These are phyloP conservation scores for Pristis pectinata DNA, from an alignment of 2,797 vertebrate genomes.

Conservation along the genomic window DNA sequence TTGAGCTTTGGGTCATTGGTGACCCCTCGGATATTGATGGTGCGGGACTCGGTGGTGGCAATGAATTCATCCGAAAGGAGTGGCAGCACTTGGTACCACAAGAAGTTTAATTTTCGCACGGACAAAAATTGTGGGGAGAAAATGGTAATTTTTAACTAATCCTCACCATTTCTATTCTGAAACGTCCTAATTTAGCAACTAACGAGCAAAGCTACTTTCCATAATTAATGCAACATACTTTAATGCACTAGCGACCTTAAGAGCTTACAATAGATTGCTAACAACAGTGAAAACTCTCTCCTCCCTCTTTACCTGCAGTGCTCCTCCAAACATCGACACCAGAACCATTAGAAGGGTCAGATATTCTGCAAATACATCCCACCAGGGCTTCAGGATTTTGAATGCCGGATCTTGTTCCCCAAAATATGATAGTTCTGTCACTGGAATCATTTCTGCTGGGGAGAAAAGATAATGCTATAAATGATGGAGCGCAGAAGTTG, in stretches of 20 bases:
- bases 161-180: neutral
- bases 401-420: slow-evolving; percentile 41
- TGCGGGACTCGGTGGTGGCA: too few relatives aligned
- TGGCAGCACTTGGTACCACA: neutral
- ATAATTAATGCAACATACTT: neutral
- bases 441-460: slow-evolving; percentile 35
- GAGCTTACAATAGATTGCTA: neutral
- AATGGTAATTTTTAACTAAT: neutral
- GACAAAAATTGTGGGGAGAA: neutral
- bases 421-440: slow-evolving; percentile 38
- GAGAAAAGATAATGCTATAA: neutral
- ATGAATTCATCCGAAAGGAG: neutral
- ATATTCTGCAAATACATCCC: slow-evolving; percentile 39
- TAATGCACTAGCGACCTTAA: neutral
- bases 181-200: neutral
- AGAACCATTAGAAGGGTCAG: slow-evolving; percentile 40
- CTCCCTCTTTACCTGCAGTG: slow-evolving; percentile 39
- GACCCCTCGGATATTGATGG: too few relatives aligned
- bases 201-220: neutral
- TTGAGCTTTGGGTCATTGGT: too few relatives aligned
- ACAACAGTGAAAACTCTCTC: neutral
- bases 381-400: slow-evolving; percentile 39
- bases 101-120: neutral
- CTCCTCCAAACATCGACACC: slow-evolving; percentile 40
- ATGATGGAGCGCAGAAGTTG: too few relatives aligned